A percentile compares a stretch with the other conserved stretches of the same genome.
These are phyloP conservation scores for Gadus macrocephalus DNA, from an alignment of 2,113 vertebrate species.

Conservation along the genomic window DNA sequence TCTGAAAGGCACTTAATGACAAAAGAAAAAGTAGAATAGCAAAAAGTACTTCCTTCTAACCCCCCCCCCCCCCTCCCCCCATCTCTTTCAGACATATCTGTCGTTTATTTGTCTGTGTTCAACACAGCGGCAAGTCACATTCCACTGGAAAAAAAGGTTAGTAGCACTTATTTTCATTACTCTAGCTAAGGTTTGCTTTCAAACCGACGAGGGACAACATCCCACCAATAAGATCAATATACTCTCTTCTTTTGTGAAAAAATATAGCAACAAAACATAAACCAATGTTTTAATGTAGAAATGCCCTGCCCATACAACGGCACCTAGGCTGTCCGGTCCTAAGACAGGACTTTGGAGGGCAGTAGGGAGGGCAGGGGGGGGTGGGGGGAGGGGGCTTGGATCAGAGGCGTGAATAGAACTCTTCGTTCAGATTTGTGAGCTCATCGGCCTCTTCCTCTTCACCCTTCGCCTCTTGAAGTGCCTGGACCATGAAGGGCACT, in stretches of 20 bases:
- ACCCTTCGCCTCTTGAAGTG: conserved; percentile 60
- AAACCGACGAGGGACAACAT: not conserved
- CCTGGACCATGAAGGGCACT: conserved; percentile 43
- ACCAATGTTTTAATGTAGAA: conserved; percentile 12
- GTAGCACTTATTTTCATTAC: conserved; percentile 9
- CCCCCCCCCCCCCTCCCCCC: conserved; percentile 18
- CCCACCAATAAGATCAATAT: conserved; percentile 17
- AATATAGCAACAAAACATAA: conserved; percentile 19
- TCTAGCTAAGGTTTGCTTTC: conserved; percentile 19
- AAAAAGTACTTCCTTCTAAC: conserved; percentile 37
- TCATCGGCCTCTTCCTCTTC: conserved; percentile 74
- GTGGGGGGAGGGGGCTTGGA: conserved; percentile 37
- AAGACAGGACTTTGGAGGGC: conserved; percentile 7
- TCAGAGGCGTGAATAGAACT: conserved; percentile 81
- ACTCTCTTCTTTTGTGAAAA: conserved; percentile 6
- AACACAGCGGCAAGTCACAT: conserved; percentile 55
- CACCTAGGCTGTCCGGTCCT: conserved; percentile 18
- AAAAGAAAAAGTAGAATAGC: conserved; percentile 58
- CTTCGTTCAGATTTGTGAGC: conserved; percentile 85
- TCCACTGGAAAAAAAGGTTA: conserved; percentile 1
- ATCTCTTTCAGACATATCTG: conserved; percentile 29
- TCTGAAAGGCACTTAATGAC: conserved; percentile 89
- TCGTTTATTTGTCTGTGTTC: conserved; percentile 53
- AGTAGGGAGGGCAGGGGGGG: conserved; percentile 14
- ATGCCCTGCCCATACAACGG: not conserved